These are phyloP conservation scores for Paraescarpia echinospica DNA, from an alignment of 1,140 invertebrate species.

Conservation along the genomic window DNA sequence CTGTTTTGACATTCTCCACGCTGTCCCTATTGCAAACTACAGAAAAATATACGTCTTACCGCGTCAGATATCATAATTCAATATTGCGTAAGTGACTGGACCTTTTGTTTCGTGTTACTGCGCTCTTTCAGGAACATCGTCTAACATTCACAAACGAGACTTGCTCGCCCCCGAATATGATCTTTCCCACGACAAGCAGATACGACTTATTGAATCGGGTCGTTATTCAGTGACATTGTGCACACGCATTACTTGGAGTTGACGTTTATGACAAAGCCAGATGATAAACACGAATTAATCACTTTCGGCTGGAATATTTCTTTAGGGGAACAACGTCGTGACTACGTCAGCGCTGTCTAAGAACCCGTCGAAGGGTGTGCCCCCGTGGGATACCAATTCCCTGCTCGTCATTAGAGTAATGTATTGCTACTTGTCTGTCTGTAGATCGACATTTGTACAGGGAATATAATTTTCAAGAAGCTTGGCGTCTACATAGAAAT, in stretches of 20 bases:
- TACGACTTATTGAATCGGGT: neutral
- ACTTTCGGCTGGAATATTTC: neutral
- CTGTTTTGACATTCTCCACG: too few relatives aligned
- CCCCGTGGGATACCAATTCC: neutral
- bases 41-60: too few relatives aligned
- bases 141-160: neutral
- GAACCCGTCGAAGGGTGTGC: neutral
- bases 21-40: too few relatives aligned
- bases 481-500: too few relatives aligned
- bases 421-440: neutral
- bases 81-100: neutral
- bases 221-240: neutral
- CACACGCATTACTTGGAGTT: neutral
- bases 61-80: neutral
- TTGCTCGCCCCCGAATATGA: neutral
- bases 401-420: neutral
- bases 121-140: neutral
- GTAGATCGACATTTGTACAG: neutral
- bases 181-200: neutral
- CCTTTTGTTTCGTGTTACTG: neutral
- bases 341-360: neutral
- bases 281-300: neutral
- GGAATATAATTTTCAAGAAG: too few relatives aligned
- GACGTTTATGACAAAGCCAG: neutral
- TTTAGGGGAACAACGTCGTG: neutral